Evolutionary conservation across 1,140 invertebrate species (phyloP).

Genomic region (Zaprionus capensis): DNA sequence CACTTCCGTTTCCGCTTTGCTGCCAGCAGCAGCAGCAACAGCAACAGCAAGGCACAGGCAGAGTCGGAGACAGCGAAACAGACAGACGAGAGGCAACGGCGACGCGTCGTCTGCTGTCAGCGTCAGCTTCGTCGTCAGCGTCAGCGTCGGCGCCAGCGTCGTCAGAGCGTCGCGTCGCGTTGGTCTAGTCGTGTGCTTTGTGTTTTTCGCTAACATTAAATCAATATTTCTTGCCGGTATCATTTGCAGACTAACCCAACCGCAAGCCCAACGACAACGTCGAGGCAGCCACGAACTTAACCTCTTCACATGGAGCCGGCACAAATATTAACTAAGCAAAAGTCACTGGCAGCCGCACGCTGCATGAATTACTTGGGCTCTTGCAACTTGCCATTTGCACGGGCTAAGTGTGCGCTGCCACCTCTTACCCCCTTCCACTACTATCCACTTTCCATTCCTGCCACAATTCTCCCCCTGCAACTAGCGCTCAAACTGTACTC

Average conservation of each 20-base stretch:
- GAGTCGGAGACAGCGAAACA: not conserved
- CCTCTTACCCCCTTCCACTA: too few relatives aligned
- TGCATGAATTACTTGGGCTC: slow-evolving; percentile 38
- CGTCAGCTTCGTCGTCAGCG: slow-evolving; percentile 17
- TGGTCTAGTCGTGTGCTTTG: slow-evolving; percentile 54
- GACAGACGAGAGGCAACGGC: slow-evolving; percentile 30
- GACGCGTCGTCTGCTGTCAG: slow-evolving; percentile 59
- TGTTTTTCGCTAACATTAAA: slow-evolving; percentile 55
- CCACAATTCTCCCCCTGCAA: slow-evolving; percentile 22
- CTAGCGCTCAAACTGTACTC: slow-evolving; percentile 66
- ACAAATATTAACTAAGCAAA: slow-evolving; percentile 73
- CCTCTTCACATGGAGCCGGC: slow-evolving; percentile 39
- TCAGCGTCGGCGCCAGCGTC: slow-evolving; percentile 45
- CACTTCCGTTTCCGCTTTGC: slow-evolving; percentile 69
- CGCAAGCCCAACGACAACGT: slow-evolving; percentile 5
- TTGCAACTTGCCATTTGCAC: slow-evolving; percentile 20
- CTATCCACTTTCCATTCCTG: too few relatives aligned
- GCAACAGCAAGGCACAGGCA: slow-evolving; percentile 21
- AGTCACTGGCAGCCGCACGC: slow-evolving; percentile 43
- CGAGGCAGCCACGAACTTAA: slow-evolving; percentile 40
- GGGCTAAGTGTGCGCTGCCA: slow-evolving; percentile 3
- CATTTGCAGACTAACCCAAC: slow-evolving; percentile 52
- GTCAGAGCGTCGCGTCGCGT: not conserved
- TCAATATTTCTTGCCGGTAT: slow-evolving; percentile 71
- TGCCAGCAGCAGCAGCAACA: slow-evolving; percentile 61